Percentiles rank a stretch among this genome's conserved stretches.
Conservation (phyloP, 2,888 invertebrate genomes). For the Acanthosepion pharaonis region DNA sequence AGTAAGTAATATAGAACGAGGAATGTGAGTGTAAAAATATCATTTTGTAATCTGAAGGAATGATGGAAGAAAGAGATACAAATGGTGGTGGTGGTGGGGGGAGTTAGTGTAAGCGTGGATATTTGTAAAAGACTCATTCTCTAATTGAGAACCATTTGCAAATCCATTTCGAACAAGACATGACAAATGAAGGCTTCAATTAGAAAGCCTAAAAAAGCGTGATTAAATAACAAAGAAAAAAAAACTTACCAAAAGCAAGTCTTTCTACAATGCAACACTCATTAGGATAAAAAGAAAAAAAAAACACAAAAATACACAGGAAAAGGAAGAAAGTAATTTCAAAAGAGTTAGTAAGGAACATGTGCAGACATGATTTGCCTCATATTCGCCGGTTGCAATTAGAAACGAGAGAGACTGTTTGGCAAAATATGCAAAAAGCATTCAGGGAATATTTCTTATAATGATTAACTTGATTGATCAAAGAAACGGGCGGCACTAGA, state of each 20-base stretch:
- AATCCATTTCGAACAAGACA: neutral
- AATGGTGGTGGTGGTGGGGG: too few species aligned
- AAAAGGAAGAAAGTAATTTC: neutral
- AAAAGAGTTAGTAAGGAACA: neutral
- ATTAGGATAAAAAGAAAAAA: neutral
- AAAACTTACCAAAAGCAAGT: neutral
- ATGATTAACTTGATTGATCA: neutral
- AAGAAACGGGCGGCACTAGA: neutral
- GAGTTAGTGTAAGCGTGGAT: neutral
- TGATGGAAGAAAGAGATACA: too few species aligned
- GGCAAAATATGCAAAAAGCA: conserved; percentile 33
- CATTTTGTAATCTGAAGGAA: too few species aligned
- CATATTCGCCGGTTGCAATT: neutral
- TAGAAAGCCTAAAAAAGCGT: neutral
- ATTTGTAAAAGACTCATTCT: neutral
- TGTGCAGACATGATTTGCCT: neutral
- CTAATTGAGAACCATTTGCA: neutral
- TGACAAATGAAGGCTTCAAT: neutral
- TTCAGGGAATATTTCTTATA: neutral
- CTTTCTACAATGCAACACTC: neutral
- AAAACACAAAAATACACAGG: neutral
- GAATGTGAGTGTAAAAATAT: too few species aligned
- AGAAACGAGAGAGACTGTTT: neutral
- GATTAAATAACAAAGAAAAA: neutral
- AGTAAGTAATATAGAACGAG: too few species aligned